These are phyloP conservation scores for Malthinus flaveolus DNA, from an alignment of 2,888 invertebrate species.

Conservation along the genomic window DNA sequence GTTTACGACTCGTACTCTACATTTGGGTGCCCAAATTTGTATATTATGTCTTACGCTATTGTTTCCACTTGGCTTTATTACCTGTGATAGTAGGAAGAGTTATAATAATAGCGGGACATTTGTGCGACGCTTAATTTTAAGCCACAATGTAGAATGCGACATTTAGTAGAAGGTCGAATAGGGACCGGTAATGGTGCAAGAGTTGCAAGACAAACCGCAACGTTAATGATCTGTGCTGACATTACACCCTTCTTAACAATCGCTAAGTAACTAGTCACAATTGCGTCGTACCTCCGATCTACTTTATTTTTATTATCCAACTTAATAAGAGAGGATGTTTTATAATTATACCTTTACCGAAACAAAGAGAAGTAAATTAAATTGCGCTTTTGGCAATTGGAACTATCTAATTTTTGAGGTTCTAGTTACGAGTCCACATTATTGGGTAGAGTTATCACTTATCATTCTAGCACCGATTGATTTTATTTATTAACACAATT, in stretches of 20 bases:
- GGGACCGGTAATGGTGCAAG: slow-evolving; percentile 32
- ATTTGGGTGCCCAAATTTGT: not conserved
- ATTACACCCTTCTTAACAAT: slow-evolving; percentile 45
- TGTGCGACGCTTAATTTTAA: slow-evolving; percentile 29
- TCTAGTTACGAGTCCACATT: too few species aligned
- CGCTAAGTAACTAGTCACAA: slow-evolving; percentile 36
- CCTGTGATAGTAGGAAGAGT: slow-evolving; percentile 12
- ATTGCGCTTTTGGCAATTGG: too few species aligned
- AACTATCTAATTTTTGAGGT: too few species aligned
- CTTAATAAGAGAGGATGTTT: too few species aligned
- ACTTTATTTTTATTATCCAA: too few species aligned
- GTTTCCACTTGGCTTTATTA: slow-evolving; percentile 13
- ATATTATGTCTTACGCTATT: slow-evolving; percentile 7
- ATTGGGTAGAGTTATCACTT: too few species aligned
- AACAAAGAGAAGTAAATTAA: too few species aligned
- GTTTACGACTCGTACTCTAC: not conserved
- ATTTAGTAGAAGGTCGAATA: slow-evolving; percentile 42
- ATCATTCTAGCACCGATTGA: too few species aligned
- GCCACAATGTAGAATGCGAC: slow-evolving; percentile 38
- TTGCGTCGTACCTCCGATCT: slow-evolving; percentile 2
- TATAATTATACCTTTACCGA: too few species aligned
- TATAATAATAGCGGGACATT: slow-evolving; percentile 14
- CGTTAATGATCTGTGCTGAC: slow-evolving; percentile 51
- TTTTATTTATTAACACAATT: too few species aligned
- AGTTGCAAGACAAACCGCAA: slow-evolving; percentile 36